Evolutionary conservation across 2,797 vertebrate species (phyloP).

Genomic region (Ceryle rudis): DNA sequence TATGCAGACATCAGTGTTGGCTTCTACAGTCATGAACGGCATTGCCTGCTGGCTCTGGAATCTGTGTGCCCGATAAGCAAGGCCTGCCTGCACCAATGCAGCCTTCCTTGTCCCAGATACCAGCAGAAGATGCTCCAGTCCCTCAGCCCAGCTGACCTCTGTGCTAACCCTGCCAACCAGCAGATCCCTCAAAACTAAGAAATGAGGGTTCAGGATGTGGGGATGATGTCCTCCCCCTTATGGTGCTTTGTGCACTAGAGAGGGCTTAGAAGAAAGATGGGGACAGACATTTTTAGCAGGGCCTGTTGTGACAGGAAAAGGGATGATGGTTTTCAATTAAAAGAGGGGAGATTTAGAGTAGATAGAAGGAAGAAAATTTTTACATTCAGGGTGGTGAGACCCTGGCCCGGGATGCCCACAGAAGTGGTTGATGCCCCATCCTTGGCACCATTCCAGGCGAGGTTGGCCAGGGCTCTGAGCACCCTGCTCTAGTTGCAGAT

Average conservation of each 20-base stretch:
- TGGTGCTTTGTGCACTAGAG: rapidly evolving
- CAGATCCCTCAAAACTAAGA: background rate
- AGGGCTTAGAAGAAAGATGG: background rate
- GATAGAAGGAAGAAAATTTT: background rate
- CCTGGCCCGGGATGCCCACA: background rate
- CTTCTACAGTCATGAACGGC: background rate
- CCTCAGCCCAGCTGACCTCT: background rate
- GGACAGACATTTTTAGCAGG: background rate
- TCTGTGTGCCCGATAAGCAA: background rate
- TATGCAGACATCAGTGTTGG: background rate
- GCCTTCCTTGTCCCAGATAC: background rate
- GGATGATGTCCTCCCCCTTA: background rate
- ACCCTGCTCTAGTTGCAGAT: background rate
- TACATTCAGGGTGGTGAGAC: background rate
- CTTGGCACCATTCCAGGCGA: background rate
- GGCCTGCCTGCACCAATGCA: background rate
- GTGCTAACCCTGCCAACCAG: background rate
- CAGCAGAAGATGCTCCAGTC: background rate
- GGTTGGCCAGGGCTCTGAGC: background rate
- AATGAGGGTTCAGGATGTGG: background rate
- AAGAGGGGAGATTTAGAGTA: background rate
- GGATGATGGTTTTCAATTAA: background rate
- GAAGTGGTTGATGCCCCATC: background rate
- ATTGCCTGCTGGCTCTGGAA: background rate
- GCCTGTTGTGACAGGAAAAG: rapidly evolving